phyloP scores from a whole-genome alignment of 2,797 vertebrate species.

The Margarornis squamiger region DNA sequence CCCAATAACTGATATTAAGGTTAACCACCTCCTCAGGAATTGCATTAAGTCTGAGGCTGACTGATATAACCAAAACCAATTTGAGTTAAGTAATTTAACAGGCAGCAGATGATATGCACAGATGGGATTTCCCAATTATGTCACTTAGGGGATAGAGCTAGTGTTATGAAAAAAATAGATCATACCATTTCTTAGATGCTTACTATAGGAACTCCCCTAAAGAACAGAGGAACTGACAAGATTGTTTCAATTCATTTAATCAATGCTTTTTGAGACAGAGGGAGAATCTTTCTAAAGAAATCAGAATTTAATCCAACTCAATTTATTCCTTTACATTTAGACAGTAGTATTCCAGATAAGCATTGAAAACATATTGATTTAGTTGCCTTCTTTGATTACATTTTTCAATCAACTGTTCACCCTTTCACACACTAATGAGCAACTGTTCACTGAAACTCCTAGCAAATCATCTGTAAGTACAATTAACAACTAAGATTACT shows the following conservation, averaged over 20 bases:
- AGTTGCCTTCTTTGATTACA: background rate
- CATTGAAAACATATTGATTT: background rate
- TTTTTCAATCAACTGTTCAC: background rate
- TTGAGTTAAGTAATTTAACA: constrained; percentile 63
- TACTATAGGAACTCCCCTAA: background rate
- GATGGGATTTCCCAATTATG: constrained; percentile 63
- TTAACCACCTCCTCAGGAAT: constrained; percentile 45
- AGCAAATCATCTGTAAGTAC: background rate
- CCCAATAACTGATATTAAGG: background rate
- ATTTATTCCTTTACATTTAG: background rate
- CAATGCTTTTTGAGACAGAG: background rate
- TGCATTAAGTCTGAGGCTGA: constrained; percentile 59
- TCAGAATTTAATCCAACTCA: background rate
- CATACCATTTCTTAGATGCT: background rate
- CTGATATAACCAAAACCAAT: constrained; percentile 57
- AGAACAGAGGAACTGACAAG: background rate
- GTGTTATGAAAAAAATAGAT: background rate
- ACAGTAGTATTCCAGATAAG: background rate
- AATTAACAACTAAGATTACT: background rate
- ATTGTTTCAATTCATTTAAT: constrained; percentile 1
- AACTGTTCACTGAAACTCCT: background rate
- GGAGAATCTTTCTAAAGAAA: background rate
- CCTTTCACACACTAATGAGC: background rate
- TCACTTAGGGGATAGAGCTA: background rate
- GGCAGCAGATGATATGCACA: constrained; percentile 71